Evolutionary conservation across 2,888 invertebrate species (phyloP), one percentile per base, ranked within the genome.

Genomic region (Lomographa bimaculata): DNA sequence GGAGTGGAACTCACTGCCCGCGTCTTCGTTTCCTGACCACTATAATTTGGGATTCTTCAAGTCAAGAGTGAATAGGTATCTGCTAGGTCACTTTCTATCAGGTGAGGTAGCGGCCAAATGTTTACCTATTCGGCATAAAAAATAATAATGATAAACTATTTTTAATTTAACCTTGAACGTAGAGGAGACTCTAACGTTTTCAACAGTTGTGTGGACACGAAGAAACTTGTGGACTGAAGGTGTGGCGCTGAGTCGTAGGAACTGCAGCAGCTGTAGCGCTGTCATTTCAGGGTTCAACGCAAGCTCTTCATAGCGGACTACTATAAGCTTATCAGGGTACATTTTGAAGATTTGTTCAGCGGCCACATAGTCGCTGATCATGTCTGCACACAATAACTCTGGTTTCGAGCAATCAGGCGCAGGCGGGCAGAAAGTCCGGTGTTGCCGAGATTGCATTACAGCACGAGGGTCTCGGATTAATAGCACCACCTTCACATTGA

Each of bases 401-500:
- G 96, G 94, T 68, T 94, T 91, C 80, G 93, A 94, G 79, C 97
- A 97, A 73, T 97, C 96, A 0, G 94, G 93, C 2, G 79, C 91
- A 76, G 61, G 93, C 1, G 94, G 94, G 69, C 95, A 95, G 92
- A 94, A 95, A 50, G 92, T 91, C 5, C 96, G 91, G 72, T 96
- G 96, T 56, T 93, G 93, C 12, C 97, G 90, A 0, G 96, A 96
- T 79, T 96, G 96, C 83, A 97, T 90, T 37, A 95, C 95, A 10
- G 96, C 97, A 8, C 97, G 91, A 2, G 97, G 97, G 80, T 97
- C 97, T 33, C 97, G 91, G 40, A 97, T 93, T 54, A 97, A 79
- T 39, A 96, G 83, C 55, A 97, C 84, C 54, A 97, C 91, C 75
- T 94, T 93, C 42, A 95, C 89, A 67, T 94, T 94, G 69, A 94